A percentile compares a stretch with the other conserved stretches of the same genome.
These are phyloP conservation scores for Castor canadensis DNA, from an alignment of 2,113 vertebrate genomes.

Conservation along the genomic window DNA sequence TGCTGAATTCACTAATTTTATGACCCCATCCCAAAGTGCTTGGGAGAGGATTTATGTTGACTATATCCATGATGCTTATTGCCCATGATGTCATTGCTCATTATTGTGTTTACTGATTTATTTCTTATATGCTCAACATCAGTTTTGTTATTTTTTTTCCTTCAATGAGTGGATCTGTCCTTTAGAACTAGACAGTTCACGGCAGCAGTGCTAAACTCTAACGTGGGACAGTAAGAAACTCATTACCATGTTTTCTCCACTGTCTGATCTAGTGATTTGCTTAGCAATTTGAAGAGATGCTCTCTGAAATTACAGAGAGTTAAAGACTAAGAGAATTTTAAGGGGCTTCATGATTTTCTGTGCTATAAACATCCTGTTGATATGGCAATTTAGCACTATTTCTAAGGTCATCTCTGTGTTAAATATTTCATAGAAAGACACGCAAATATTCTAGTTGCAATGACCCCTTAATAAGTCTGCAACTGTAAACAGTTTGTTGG, in stretches of 20 bases:
- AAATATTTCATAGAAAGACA: background rate
- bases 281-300: background rate
- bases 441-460: background rate
- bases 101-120: slow-evolving; percentile 72
- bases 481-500: background rate
- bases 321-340: background rate
- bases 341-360: background rate
- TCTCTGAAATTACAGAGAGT: background rate
- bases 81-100: slow-evolving; percentile 63
- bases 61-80: slow-evolving; percentile 53
- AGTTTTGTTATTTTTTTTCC: background rate
- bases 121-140: slow-evolving; percentile 39
- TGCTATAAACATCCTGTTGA: background rate
- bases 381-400: background rate
- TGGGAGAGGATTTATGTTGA: slow-evolving; percentile 67
- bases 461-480: background rate
- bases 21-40: slow-evolving; percentile 58
- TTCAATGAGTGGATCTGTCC: slow-evolving; percentile 21
- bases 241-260: background rate
- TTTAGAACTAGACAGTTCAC: slow-evolving; percentile 12
- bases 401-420: background rate
- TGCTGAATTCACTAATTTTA: slow-evolving; percentile 64
- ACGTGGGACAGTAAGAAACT: background rate
- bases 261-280: background rate
- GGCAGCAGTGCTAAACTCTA: background rate